phyloP scores from a whole-genome alignment of 1,140 invertebrate species.

The Cataglyphis hispanica region DNA sequence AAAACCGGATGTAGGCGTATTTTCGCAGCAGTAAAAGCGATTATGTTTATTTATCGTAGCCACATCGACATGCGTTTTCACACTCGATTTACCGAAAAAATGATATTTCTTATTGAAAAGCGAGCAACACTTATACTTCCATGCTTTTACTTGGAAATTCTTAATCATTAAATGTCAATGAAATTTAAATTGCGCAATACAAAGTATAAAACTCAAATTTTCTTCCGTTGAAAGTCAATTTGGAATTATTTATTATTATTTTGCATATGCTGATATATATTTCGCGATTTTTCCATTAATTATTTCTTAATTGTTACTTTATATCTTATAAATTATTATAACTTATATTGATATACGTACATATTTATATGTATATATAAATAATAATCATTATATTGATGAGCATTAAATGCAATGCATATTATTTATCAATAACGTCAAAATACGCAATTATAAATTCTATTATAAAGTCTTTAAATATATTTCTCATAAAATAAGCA shows the following conservation, averaged over 20 bases:
- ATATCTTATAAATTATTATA: not conserved
- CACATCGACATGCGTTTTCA: conserved; percentile 31
- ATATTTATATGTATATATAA: no score
- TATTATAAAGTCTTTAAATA: no score
- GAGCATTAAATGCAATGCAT: no score
- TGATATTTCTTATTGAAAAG: conserved; percentile 1
- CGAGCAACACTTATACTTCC: not conserved
- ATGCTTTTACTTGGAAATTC: conserved; percentile 3
- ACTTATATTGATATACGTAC: not conserved
- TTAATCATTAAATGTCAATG: not conserved
- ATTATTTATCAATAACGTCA: no score
- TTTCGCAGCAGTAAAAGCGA: conserved; percentile 4
- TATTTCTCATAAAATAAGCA: no score
- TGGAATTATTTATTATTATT: not conserved
- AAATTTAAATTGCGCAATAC: not conserved
- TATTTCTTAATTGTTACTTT: not conserved
- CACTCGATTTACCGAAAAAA: conserved; percentile 22
- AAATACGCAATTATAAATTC: no score
- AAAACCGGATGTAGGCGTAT: conserved; percentile 8
- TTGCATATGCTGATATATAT: not conserved
- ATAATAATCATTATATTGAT: no score
- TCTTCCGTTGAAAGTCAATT: not conserved
- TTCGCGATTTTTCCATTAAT: not conserved
- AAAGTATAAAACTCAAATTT: not conserved
- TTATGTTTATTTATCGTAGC: conserved; percentile 9